Evolutionary conservation across 2,113 vertebrate species (phyloP).

Genomic region (Bagarius yarrelli): DNA sequence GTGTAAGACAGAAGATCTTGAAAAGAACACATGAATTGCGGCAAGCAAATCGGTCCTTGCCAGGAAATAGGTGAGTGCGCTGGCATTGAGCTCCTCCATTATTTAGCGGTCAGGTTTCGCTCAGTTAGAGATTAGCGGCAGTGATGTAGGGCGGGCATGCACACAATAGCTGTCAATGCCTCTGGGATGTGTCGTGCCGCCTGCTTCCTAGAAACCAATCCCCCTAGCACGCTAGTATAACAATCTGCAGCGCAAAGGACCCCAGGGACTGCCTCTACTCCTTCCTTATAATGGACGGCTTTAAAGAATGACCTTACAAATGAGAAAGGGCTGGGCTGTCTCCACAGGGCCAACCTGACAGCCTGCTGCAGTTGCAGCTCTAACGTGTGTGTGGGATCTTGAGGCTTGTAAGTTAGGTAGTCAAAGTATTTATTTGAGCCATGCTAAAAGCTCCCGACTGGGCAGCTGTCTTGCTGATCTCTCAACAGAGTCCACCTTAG

Average conservation of each 20-base stretch:
- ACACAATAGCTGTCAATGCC: constrained; percentile 50
- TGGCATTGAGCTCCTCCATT: constrained; percentile 45
- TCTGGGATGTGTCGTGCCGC: constrained; percentile 45
- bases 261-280: constrained; percentile 38
- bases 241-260: constrained; percentile 33
- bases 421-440: constrained; percentile 51
- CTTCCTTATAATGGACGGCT: constrained; percentile 38
- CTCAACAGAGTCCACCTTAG: constrained; percentile 43
- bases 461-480: constrained; percentile 51
- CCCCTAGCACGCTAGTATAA: constrained; percentile 39
- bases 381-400: constrained; percentile 28
- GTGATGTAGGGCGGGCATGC: constrained; percentile 48
- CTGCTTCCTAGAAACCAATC: constrained; percentile 47
- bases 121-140: constrained; percentile 49
- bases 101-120: constrained; percentile 51
- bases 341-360: constrained; percentile 18
- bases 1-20: constrained; percentile 44
- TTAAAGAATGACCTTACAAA: constrained; percentile 49
- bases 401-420: constrained; percentile 35
- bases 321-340: constrained; percentile 31
- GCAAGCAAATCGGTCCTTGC: constrained; percentile 19
- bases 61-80: constrained; percentile 46
- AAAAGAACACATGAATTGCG: constrained; percentile 44
- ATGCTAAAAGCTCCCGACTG: constrained; percentile 46
- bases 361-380: constrained; percentile 22